Evolutionary conservation across 2,797 vertebrate genomes (phyloP), one percentile per base, ranked within the genome.

Genomic region (Ptychadena robeensis): DNA sequence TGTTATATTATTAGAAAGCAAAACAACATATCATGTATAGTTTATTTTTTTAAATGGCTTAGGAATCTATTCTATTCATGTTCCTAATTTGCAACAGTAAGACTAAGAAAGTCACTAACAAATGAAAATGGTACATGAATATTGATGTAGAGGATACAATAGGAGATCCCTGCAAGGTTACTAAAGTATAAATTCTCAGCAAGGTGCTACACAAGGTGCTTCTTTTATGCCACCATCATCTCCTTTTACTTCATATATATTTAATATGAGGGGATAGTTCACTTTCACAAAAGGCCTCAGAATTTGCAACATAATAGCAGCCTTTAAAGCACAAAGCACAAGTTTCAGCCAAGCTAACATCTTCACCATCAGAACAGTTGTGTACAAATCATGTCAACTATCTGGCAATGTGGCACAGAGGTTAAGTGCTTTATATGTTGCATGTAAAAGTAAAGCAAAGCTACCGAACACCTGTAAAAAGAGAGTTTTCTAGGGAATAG

Each of bases 141-240:
- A 7, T 3, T 0, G 25, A 81, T 59, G 57, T 30, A 76, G 59
- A 2, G 85, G 86, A 86, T 3, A 77, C 2, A 4, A 65, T 31
- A 79, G 35, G 67, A 64, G 59, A 0, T 57, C 59, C 25, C 37
- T 27, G 22, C 34, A 79, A 27, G 18, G 73, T 66, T 80, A 78
- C 81, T 78, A 38, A 81, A 22, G 12, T 85, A 30, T 71, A 68
- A 82, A 82, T 59, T 78, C 65, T 68, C 31, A 82, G 59, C 28
- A 7, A 75, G 64, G 0, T 9, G 10, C 82, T 53, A 11, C 73
- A 53, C 27, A 12, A 61, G 59, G 59, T 78, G 74, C 61, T 70
- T 76, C 72, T 70, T 59, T 9, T 69, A 0, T 48, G 31, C 37
- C 74, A 77, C 40, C 70, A 87, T 73, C 3, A 66, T 28, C 44